A percentile compares a stretch with the other conserved stretches of the same genome.
phyloP scores from a whole-genome alignment of 2,797 vertebrate genomes.

The Alauda arvensis region DNA sequence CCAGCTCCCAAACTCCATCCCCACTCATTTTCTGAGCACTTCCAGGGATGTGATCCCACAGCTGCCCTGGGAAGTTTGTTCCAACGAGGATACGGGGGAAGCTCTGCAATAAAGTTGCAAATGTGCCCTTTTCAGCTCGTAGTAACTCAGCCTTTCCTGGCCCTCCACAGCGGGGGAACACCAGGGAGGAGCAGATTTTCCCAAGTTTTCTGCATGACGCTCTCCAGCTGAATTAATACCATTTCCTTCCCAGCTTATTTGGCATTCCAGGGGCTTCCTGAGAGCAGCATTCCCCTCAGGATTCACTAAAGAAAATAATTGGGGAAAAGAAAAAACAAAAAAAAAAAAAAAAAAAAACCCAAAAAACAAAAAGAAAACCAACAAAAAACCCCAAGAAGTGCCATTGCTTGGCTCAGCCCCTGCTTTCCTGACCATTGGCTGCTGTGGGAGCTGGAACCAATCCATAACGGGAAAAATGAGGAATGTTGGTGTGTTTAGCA shows the following conservation, averaged over 20 bases:
- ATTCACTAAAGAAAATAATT: neutral
- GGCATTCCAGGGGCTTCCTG: neutral
- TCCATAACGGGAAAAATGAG: neutral
- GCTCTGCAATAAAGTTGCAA: neutral
- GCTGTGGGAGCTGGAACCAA: neutral
- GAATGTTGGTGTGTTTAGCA: neutral
- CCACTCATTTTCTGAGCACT: rapidly evolving
- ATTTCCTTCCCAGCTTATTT: neutral
- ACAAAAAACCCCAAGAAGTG: neutral
- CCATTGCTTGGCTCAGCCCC: neutral
- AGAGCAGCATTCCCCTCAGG: neutral
- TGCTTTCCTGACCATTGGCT: neutral
- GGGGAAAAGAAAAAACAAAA: rapidly evolving
- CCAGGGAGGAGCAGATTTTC: neutral
- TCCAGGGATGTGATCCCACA: neutral
- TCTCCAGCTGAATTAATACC: neutral
- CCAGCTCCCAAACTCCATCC: rapidly evolving
- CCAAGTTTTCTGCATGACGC: neutral
- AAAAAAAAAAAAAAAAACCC: no score
- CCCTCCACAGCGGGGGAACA: neutral
- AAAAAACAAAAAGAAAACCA: no score
- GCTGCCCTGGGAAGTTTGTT: neutral
- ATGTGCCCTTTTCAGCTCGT: neutral
- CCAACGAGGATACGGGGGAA: neutral
- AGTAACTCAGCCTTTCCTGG: neutral